Conservation (phyloP, 2,888 invertebrate species). For the Disparrhopalites patrizii region DNA sequence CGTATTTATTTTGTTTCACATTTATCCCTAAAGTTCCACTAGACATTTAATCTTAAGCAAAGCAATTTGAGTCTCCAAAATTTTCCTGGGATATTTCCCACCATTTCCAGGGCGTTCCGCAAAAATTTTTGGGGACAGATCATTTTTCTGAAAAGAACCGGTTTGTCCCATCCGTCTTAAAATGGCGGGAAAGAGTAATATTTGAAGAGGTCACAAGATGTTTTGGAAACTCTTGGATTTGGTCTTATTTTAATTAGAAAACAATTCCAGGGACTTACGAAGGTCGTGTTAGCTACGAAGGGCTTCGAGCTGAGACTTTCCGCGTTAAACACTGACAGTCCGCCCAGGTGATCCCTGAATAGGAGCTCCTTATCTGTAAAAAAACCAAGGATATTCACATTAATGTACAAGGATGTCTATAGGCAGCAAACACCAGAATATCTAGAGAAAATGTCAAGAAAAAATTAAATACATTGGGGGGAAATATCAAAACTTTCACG, state of each 20-base stretch:
- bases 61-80: neutral
- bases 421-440: neutral
- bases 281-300: conserved; percentile 75
- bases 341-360: conserved; percentile 71
- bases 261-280: conserved; percentile 61
- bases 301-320: conserved; percentile 68
- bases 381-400: conserved; percentile 16
- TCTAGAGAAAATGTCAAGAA: neutral
- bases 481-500: neutral
- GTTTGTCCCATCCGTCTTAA: neutral
- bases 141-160: too few species aligned
- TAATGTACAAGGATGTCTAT: neutral
- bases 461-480: neutral
- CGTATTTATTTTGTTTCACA: too few species aligned
- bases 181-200: neutral
- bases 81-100: neutral
- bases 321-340: conserved; percentile 73
- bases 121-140: too few species aligned
- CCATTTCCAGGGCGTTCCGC: too few species aligned
- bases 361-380: conserved; percentile 69
- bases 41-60: too few species aligned
- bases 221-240: neutral
- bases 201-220: neutral
- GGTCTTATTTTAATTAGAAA: neutral
- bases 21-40: too few species aligned